These are phyloP conservation scores for Nomia melanderi DNA, from an alignment of 1,140 invertebrate genomes.

Conservation along the genomic window DNA sequence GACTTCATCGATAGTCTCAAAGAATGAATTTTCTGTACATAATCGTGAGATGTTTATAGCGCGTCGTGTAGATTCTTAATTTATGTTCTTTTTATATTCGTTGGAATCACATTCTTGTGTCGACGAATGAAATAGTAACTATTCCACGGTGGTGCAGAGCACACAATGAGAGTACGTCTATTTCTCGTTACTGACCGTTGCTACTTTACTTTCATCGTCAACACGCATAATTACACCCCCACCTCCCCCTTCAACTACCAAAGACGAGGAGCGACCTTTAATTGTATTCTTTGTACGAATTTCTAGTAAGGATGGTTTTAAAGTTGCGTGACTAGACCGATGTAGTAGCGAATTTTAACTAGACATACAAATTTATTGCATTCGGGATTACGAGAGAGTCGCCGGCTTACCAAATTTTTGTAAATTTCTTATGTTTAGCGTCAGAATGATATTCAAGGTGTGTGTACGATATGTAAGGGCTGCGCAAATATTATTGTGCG, in stretches of 20 bases:
- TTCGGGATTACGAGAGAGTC: constrained; percentile 3
- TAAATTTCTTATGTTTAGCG: constrained; percentile 48
- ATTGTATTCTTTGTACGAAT: constrained; percentile 51
- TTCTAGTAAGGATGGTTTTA: constrained; percentile 32
- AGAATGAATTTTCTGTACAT: constrained; percentile 50
- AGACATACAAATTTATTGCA: constrained; percentile 6
- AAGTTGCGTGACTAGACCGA: constrained; percentile 31
- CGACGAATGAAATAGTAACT: constrained; percentile 11
- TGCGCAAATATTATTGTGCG: constrained; percentile 56
- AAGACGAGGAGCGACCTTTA: constrained; percentile 44
- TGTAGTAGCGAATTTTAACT: constrained; percentile 18
- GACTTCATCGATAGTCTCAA: constrained; percentile 15
- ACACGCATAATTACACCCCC: neutral
- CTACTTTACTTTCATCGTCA: constrained; percentile 34
- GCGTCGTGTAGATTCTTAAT: constrained; percentile 40
- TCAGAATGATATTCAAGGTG: constrained; percentile 19
- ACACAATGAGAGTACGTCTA: neutral
- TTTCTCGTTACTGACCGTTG: constrained; percentile 24
- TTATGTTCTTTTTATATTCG: constrained; percentile 42
- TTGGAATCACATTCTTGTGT: constrained; percentile 4
- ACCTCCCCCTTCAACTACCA: constrained; percentile 31
- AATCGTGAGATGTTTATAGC: constrained; percentile 54
- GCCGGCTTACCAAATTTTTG: constrained; percentile 46
- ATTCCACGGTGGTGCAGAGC: neutral
- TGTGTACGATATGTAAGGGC: constrained; percentile 44